phyloP scores from a whole-genome alignment of 1,140 invertebrate genomes.

The Solenopsis invicta region DNA sequence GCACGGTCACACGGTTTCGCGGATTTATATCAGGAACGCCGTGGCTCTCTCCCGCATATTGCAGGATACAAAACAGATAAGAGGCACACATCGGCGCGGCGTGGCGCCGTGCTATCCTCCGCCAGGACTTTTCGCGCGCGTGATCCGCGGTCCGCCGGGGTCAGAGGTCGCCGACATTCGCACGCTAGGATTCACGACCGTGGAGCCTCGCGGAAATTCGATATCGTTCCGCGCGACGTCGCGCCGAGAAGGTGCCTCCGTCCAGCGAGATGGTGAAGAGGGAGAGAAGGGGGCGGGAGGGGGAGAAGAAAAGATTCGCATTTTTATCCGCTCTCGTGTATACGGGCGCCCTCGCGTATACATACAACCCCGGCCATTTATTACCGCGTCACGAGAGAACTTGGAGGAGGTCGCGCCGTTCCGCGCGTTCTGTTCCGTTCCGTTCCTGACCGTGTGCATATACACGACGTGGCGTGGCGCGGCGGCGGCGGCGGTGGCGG shows the following conservation, averaged over 20 bases:
- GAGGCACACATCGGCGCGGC: constrained; percentile 28
- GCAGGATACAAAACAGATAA: constrained; percentile 33
- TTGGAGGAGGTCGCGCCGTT: constrained; percentile 70
- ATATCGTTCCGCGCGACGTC: constrained; percentile 56
- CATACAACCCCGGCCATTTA: constrained; percentile 67
- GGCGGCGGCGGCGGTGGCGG: constrained; percentile 1
- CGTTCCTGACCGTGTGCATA: constrained; percentile 48
- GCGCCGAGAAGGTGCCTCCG: constrained; percentile 53
- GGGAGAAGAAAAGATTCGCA: constrained; percentile 31
- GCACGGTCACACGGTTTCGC: not conserved
- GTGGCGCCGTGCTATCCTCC: constrained; percentile 41
- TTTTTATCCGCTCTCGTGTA: constrained; percentile 55
- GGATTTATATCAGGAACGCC: constrained; percentile 25
- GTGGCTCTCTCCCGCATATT: constrained; percentile 24
- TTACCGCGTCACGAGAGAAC: constrained; percentile 72
- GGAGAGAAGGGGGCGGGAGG: not conserved
- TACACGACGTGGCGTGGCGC: not conserved
- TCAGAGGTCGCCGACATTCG: constrained; percentile 67
- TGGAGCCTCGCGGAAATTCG: constrained; percentile 71
- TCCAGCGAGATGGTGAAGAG: not conserved
- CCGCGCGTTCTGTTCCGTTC: constrained; percentile 28
- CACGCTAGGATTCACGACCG: constrained; percentile 40
- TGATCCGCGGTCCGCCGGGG: constrained; percentile 45
- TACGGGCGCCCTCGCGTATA: constrained; percentile 56
- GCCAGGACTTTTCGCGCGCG: constrained; percentile 36